Percentiles rank a stretch among this genome's conserved stretches.
Conservation (phyloP, 2,888 invertebrate species). For the Perithous albicinctus region DNA sequence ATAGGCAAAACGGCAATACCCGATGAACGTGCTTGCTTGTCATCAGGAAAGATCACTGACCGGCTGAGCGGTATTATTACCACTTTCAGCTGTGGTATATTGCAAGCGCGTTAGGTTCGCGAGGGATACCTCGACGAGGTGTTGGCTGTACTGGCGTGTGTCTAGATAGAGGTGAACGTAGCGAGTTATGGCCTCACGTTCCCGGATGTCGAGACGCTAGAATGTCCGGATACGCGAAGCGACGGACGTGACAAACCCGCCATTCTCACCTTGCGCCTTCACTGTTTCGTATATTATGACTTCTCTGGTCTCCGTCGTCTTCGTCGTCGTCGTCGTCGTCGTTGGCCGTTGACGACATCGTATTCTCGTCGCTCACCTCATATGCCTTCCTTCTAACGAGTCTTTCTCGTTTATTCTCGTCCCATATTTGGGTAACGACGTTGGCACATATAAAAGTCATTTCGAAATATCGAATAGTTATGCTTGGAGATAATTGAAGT, state of each 20-base stretch:
- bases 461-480: not conserved
- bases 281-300: constrained; percentile 56
- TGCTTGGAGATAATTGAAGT: not conserved
- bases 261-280: constrained; percentile 62
- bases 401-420: not conserved
- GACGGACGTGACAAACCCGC: constrained; percentile 77
- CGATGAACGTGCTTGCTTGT: constrained; percentile 14
- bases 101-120: constrained; percentile 22
- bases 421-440: not conserved
- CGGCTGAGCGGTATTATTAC: constrained; percentile 46
- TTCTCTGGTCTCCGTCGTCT: constrained; percentile 16
- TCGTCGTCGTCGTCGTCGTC: constrained; percentile 1
- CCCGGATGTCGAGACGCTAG: constrained; percentile 82
- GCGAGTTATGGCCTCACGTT: constrained; percentile 80
- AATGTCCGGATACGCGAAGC: constrained; percentile 82
- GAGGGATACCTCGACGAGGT: constrained; percentile 71
- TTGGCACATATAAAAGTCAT: not conserved
- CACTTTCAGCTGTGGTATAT: constrained; percentile 36
- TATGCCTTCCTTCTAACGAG: not conserved
- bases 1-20: constrained; percentile 38
- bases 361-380: constrained; percentile 11
- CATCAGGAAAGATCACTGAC: constrained; percentile 53
- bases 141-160: constrained; percentile 14
- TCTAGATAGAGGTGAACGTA: constrained; percentile 12
- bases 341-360: constrained; percentile 37